phyloP scores from a whole-genome alignment of 2,113 vertebrate genomes.

The Petrocephalus zakoni region DNA sequence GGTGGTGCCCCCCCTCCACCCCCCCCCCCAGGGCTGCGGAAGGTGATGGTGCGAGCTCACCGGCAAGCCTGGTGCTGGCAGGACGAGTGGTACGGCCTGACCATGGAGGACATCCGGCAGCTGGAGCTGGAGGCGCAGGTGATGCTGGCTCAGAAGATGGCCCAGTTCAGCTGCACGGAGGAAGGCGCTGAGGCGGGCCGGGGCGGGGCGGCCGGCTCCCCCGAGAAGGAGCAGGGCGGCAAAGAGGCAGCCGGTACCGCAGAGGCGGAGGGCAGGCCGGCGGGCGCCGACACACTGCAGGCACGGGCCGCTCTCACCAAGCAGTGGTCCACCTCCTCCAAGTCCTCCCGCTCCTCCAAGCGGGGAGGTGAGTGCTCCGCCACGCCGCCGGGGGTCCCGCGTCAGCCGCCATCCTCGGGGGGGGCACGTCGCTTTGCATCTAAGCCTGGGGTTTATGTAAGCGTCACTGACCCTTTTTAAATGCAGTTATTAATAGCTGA shows the following conservation, averaged over 20 bases:
- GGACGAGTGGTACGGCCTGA: conserved; percentile 95
- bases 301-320: conserved; percentile 82
- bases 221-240: conserved; percentile 58
- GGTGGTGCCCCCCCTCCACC: background rate
- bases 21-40: conserved; percentile 72
- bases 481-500: background rate
- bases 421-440: background rate
- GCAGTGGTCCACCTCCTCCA: conserved; percentile 97
- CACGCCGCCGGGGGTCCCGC: background rate
- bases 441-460: background rate
- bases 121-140: conserved; percentile 92
- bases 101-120: conserved; percentile 90
- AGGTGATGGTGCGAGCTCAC: conserved; percentile 94
- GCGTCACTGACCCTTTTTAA: background rate
- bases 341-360: conserved; percentile 90
- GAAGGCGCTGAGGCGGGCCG: conserved; percentile 47
- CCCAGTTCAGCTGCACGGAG: conserved; percentile 70
- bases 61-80: conserved; percentile 99
- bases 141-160: conserved; percentile 89
- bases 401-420: background rate
- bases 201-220: conserved; percentile 43
- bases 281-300: conserved; percentile 60
- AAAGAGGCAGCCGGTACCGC: conserved; percentile 61
- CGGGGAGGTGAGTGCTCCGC: conserved; percentile 79
- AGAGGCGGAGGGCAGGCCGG: conserved; percentile 58